These are phyloP conservation scores for Aethina tumida DNA, from an alignment of 1,140 invertebrate genomes.

Conservation along the genomic window DNA sequence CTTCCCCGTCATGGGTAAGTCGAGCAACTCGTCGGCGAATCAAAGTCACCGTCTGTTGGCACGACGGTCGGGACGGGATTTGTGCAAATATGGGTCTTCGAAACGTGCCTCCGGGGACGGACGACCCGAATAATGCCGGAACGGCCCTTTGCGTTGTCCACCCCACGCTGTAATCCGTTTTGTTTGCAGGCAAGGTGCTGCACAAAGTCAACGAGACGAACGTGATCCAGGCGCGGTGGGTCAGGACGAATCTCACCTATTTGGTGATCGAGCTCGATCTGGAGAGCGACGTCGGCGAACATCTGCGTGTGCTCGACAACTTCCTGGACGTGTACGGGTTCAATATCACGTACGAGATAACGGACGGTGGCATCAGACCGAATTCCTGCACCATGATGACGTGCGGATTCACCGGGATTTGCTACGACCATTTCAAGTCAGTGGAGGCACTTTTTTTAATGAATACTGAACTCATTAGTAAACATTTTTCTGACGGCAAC, in stretches of 20 bases:
- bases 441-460: constrained; percentile 13
- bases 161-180: too few species aligned
- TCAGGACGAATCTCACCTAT: constrained; percentile 61
- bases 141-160: too few species aligned
- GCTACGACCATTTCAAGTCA: constrained; percentile 39
- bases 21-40: constrained; percentile 7
- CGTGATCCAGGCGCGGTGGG: constrained; percentile 48
- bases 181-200: too few species aligned
- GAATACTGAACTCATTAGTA: too few species aligned
- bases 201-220: constrained; percentile 60
- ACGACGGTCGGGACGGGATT: too few species aligned
- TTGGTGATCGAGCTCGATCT: constrained; percentile 69
- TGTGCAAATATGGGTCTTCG: too few species aligned
- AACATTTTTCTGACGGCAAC: too few species aligned
- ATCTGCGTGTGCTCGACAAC: constrained; percentile 68
- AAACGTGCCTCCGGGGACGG: too few species aligned
- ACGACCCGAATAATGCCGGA: too few species aligned
- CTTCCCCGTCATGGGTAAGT: constrained; percentile 56
- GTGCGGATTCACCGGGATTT: constrained; percentile 77
- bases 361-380: constrained; percentile 39
- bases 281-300: constrained; percentile 65
- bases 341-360: constrained; percentile 84
- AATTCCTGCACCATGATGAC: constrained; percentile 63
- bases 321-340: constrained; percentile 82
- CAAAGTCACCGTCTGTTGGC: too few species aligned